Base-by-base conservation (phyloP, 2,797 vertebrate species). In the Coreius guichenoti region DNA sequence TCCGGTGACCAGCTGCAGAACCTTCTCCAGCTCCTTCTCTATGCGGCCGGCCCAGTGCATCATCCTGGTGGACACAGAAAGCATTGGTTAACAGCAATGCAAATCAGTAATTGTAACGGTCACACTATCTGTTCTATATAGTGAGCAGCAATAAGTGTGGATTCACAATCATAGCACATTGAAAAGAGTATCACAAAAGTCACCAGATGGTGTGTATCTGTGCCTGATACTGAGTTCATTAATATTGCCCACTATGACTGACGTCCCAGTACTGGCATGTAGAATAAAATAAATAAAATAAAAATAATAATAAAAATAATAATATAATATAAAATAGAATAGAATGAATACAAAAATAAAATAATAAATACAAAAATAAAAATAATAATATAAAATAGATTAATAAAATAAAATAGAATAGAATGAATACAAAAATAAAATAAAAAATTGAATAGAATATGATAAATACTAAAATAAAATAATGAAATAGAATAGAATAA, bases 1-100 rank as follows among this genome's bases (percentile, higher is more conserved):
- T 36, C 98, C 98, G 56, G 97, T 98, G 92, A 99, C 98, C 91
- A 97, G 97, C 89, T 96, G 96, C 93, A 99, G 97, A 89, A 99
- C 98, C 79, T 97, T 98, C 85, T 99, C 97, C 90, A 99, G 95
- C 93, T 99, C 98, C 91, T 98, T 98, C 91, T 99, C 98, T 83
- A 99, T 97, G 89, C 98, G 97, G 84, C 96, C 96, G 26, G 98
- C 97, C 98, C 98, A 99, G 93, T 99, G 97, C 91, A 98, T 98
- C 98, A 99, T 97, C 92, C 98, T 99, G 96, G 51, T 85, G 88
- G 89, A 93, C 78, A 89, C 12, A 85, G 13, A 87, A 84, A 87
- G 73, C 45, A 74, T 74, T 21, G 2, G 31, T 54, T 56, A 56
- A 86, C 69, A 89, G 47, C n/a, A 67, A 63, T 63, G 90, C 91